Evolutionary conservation across 1,140 invertebrate species (phyloP), one percentile per base, ranked within the genome.

Genomic region (Asobara japonica): DNA sequence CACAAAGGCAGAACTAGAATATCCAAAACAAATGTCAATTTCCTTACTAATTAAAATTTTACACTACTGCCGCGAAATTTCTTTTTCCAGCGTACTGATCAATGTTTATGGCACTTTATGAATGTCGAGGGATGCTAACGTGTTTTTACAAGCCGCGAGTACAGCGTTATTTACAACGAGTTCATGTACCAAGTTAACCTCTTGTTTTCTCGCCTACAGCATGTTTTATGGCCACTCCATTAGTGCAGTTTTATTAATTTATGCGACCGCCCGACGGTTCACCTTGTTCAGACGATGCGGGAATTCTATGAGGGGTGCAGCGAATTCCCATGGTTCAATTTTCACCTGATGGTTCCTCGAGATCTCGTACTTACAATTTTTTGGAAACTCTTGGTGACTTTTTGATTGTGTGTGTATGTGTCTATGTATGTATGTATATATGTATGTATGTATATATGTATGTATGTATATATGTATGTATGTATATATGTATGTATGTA

Each of bases 191-290:
- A 56, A 56, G 51, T 56, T 56, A 56, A 56, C 51, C 51, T 25
- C 20, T 18, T 56, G 51, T 56, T 56, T 56, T 56, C 51, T 56
- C 51, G 22, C 51, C 22, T 18, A 56, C 51, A 56, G 51, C 31
- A 27, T 68, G 62, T 45, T 73, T 69, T 48, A 73, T 69, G 65
- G 65, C 65, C 41, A 67, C 66, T 73, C 56, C 65, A 73, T 73
- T 73, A 73, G 30, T 56, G n/a, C 36, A 33, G 33, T 68, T n/a
- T 69, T 69, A 73, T 73, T 73, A 69, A 73, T 73, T 73, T 69
- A 68, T 48, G 18, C 41, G 61, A 13, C 33, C 38, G 36, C 48
- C 64, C 41, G 38, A 72, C 41, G 41, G 70, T 31, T 33, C 61
- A 66, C 51, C n/a, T 45, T 45, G 61, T 38, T 29, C 31, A 16